Base-by-base conservation (phyloP, 2,888 invertebrate genomes). In the Nephrocerus scutellatus region DNA sequence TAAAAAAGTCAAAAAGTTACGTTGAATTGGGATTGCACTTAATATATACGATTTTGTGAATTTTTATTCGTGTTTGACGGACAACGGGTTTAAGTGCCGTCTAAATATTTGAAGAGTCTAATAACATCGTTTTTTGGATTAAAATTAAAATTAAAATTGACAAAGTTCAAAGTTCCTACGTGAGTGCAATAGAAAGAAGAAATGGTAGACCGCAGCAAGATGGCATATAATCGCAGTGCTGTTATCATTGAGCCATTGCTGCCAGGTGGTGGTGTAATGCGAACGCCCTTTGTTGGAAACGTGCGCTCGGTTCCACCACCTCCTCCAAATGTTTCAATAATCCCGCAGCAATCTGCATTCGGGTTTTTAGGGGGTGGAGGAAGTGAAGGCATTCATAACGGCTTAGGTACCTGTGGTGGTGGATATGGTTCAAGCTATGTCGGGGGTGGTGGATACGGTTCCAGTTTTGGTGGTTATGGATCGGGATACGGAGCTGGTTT, bases 221-320 rank as follows among this genome's bases (percentile, higher is more conserved):
- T 48, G 19, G 25, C 35, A 19, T 51, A 43, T 33, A 56, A 55
- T 46, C 58, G 66, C 15, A 64, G 55, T 41, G 57, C 61, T 2
- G 49, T 61, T 6, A 48, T 64, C 19, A 51, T 51, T 35, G 65
- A 64, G 16, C 47, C 64, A 1, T 47, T 60, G 35, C 54, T 62
- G 7, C 51, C 55, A 5, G 30, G 40, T 16, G 46, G 45, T 30
- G 36, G 37, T n/a, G 36, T 58, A 20, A 47, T 64, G 37, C 57
- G 59, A 30, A 65, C 65, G 1, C 61, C 62, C 1, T 48, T 56
- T 15, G 54, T 48, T 3, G 66, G 64, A 0, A 60, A 62, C 47
- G 57, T 65, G 2, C 54, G 60, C 19, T 47, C 55, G 8, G 43
- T 61, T 7, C 51, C 54, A 14, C 49, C 57, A 3, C 54, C 59